Evolutionary conservation across 2,113 vertebrate genomes (phyloP).

Genomic region (Amblyopsis rosae): DNA sequence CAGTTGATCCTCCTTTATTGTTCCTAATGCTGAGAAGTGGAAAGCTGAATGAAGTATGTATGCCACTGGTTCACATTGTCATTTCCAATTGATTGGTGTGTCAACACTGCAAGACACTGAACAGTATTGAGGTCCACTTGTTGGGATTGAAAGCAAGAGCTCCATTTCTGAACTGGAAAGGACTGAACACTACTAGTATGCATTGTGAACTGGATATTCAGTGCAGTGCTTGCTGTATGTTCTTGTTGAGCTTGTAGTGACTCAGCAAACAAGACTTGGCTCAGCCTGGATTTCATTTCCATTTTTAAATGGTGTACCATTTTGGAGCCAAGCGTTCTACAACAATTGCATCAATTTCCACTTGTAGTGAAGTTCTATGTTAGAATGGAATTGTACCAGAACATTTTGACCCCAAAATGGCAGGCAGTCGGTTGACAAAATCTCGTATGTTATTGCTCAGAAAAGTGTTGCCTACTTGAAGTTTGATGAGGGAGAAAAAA

Average conservation of each 20-base stretch:
- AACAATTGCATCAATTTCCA: constrained; percentile 6
- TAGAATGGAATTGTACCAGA: constrained; percentile 6
- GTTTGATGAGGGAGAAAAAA: constrained; percentile 60
- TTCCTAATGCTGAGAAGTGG: constrained; percentile 11
- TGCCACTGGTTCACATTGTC: constrained; percentile 41
- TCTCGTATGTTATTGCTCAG: constrained; percentile 39
- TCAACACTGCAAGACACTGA: neutral
- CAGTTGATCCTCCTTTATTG: constrained; percentile 20
- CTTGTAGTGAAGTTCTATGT: constrained; percentile 2
- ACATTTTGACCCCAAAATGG: constrained; percentile 36
- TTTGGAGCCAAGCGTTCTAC: constrained; percentile 33
- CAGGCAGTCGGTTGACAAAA: constrained; percentile 26
- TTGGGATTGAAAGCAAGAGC: constrained; percentile 14
- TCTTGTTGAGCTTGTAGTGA: constrained; percentile 19
- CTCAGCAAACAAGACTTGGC: constrained; percentile 9
- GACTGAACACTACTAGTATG: constrained; percentile 2
- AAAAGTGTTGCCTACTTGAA: constrained; percentile 91
- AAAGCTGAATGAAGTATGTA: constrained; percentile 2
- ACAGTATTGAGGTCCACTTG: constrained; percentile 26
- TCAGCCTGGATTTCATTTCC: constrained; percentile 40
- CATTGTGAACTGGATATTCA: constrained; percentile 16
- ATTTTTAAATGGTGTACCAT: constrained; percentile 26
- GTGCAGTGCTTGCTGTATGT: constrained; percentile 19
- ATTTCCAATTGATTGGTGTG: constrained; percentile 28
- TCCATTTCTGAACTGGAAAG: constrained; percentile 26